Percentiles rank a stretch among this genome's conserved stretches.
Conservation (phyloP, 2,797 vertebrate species). For the Champsocephalus esox region DNA sequence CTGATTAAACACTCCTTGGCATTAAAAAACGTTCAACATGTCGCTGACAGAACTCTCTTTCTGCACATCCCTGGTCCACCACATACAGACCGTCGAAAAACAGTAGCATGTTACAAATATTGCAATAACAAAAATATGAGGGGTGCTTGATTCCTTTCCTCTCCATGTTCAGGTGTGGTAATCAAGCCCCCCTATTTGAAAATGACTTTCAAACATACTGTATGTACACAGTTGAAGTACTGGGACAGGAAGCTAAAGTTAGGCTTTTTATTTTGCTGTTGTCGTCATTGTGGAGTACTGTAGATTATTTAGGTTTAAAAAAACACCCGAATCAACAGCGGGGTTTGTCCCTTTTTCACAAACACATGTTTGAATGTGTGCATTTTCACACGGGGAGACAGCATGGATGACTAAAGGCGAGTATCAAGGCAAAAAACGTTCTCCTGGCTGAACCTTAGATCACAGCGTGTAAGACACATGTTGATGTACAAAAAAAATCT, state of each 20-base stretch:
- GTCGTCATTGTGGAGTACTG: conserved; percentile 35
- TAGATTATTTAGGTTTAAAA: conserved; percentile 23
- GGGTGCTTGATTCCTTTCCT: conserved; percentile 43
- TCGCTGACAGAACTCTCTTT: conserved; percentile 36
- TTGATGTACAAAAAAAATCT: conserved; percentile 9
- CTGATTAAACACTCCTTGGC: conserved; percentile 56
- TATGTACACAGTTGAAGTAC: conserved; percentile 66
- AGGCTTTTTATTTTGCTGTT: conserved; percentile 56
- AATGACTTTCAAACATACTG: conserved; percentile 48
- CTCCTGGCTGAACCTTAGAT: conserved; percentile 21
- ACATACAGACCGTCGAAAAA: conserved; percentile 74
- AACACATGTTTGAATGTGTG: background rate
- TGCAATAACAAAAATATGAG: conserved; percentile 64
- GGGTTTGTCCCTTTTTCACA: background rate
- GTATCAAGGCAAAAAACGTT: conserved; percentile 44
- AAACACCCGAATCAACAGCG: conserved; percentile 23
- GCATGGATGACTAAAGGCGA: conserved; percentile 35
- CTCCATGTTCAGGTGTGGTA: conserved; percentile 28
- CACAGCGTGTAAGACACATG: conserved; percentile 38
- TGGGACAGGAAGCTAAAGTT: conserved; percentile 69
- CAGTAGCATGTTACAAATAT: conserved; percentile 69
- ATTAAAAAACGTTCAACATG: conserved; percentile 20
- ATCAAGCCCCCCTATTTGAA: conserved; percentile 57
- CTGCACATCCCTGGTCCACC: conserved; percentile 45
- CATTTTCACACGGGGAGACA: conserved; percentile 8